Percentiles rank a stretch among this genome's conserved stretches.
Evolutionary conservation across 2,797 vertebrate species (phyloP).

Genomic region (Eulemur mongoz): DNA sequence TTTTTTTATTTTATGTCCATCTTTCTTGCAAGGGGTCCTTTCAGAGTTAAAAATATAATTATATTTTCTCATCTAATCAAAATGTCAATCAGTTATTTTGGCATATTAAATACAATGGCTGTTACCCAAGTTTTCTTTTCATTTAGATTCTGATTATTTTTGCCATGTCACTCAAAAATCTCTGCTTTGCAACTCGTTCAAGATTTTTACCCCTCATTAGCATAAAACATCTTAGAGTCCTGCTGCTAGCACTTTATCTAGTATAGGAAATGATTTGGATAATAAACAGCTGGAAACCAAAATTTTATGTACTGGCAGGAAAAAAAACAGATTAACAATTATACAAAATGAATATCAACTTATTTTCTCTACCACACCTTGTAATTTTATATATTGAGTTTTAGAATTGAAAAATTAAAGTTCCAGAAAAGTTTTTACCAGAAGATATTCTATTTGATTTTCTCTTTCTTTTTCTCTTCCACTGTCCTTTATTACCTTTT

Average conservation of each 20-base stretch:
- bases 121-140: slow-evolving; percentile 64
- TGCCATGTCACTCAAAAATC: slow-evolving; percentile 72
- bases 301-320: neutral
- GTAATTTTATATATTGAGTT: slow-evolving; percentile 48
- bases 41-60: slow-evolving; percentile 73
- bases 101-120: slow-evolving; percentile 65
- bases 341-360: slow-evolving; percentile 66
- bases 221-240: slow-evolving; percentile 69
- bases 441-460: neutral
- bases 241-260: slow-evolving; percentile 51
- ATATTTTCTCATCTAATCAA: slow-evolving; percentile 76
- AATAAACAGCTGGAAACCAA: slow-evolving; percentile 72
- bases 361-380: slow-evolving; percentile 28
- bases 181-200: slow-evolving; percentile 73
- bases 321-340: slow-evolving; percentile 67
- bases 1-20: slow-evolving; percentile 37
- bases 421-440: neutral
- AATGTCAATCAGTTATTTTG: slow-evolving; percentile 73
- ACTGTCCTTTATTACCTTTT: neutral
- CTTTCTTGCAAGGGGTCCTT: slow-evolving; percentile 46
- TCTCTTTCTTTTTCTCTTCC: neutral
- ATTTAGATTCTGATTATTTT: slow-evolving; percentile 61
- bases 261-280: slow-evolving; percentile 53
- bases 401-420: slow-evolving; percentile 31
- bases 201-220: slow-evolving; percentile 64